Evolutionary conservation across 2,888 invertebrate genomes (phyloP).

Genomic region (Eilema griseolum): DNA sequence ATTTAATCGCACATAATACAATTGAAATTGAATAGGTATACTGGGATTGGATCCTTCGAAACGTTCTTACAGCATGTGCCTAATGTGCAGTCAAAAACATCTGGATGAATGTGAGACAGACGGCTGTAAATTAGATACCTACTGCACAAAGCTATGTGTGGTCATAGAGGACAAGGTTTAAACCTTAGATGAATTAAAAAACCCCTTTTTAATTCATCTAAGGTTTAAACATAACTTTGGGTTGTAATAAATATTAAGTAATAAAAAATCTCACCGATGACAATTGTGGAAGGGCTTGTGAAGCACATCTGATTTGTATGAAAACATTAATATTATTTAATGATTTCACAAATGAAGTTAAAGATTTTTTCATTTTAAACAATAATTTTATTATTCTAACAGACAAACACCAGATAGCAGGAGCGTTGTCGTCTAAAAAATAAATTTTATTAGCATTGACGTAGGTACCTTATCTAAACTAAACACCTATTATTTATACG

Average conservation of each 20-base stretch:
- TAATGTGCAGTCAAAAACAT: no score
- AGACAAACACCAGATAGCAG: neutral
- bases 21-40: no score
- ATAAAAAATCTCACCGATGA: conserved; percentile 72
- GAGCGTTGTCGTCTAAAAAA: neutral
- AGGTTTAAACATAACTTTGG: neutral
- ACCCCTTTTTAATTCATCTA: no score
- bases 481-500: neutral
- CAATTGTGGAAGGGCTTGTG: conserved; percentile 73
- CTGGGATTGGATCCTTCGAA: no score
- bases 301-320: conserved; percentile 67
- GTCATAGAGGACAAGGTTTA: neutral
- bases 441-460: neutral
- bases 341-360: conserved; percentile 55
- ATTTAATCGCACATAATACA: no score
- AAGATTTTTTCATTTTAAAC: conserved; percentile 54
- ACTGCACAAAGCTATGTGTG: no score
- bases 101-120: no score
- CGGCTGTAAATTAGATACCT: no score
- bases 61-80: no score
- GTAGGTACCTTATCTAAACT: neutral
- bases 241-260: neutral
- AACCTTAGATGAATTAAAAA: no score
- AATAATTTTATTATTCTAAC: neutral
- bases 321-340: conserved; percentile 53